A percentile compares a stretch with the other conserved stretches of the same genome.
phyloP scores from a whole-genome alignment of 2,113 vertebrate genomes.

The Callaeas wilsoni region DNA sequence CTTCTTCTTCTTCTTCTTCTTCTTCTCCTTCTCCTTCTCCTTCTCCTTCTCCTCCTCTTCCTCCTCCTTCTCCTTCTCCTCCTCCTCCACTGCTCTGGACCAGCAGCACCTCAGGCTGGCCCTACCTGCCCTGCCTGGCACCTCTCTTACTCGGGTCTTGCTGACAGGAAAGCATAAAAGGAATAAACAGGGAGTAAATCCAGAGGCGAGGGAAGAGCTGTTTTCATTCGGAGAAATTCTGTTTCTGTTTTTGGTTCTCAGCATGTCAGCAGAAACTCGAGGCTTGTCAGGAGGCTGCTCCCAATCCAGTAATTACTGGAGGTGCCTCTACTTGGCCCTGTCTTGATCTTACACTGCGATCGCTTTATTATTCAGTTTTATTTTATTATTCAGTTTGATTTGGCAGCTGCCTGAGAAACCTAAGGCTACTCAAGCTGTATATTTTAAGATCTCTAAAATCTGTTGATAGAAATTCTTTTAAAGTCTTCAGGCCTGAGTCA shows the following conservation, averaged over 20 bases:
- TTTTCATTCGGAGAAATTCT: neutral
- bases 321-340: slow-evolving; percentile 61
- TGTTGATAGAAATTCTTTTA: slow-evolving; percentile 69
- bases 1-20: too few species aligned
- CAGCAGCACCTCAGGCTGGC: neutral
- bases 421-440: slow-evolving; percentile 69
- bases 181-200: neutral
- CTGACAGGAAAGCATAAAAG: neutral
- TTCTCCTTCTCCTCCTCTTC: too few species aligned
- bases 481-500: slow-evolving; percentile 65
- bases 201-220: neutral
- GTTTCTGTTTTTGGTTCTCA: slow-evolving; percentile 10
- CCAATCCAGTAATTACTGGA: slow-evolving; percentile 68
- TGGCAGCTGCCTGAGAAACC: slow-evolving; percentile 67
- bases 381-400: slow-evolving; percentile 80
- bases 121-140: neutral
- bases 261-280: slow-evolving; percentile 44
- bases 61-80: neutral
- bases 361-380: slow-evolving; percentile 69
- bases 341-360: slow-evolving; percentile 66
- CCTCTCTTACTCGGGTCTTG: neutral
- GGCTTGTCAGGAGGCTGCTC: slow-evolving; percentile 54
- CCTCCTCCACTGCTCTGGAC: neutral
- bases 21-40: too few species aligned
- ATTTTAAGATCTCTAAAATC: slow-evolving; percentile 73